Conservation (phyloP, 2,888 invertebrate genomes). For the Nymphalis urticae region DNA sequence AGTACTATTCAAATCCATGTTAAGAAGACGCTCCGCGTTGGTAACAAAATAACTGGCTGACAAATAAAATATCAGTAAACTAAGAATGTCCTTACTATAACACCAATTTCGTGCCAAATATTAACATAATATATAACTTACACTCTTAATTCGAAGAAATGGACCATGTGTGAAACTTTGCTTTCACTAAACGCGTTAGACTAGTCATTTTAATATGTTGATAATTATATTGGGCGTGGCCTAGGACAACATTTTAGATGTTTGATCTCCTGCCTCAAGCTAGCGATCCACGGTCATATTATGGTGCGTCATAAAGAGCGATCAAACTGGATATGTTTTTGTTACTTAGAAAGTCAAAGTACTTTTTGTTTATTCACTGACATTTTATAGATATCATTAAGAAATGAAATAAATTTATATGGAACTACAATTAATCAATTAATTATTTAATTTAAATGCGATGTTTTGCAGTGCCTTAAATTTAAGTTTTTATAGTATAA, state of each 20-base stretch:
- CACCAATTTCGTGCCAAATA: conserved; percentile 47
- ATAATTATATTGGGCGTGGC: conserved; percentile 49
- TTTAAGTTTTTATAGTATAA: no score
- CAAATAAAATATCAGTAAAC: no score
- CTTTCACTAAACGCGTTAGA: conserved; percentile 72
- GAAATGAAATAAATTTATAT: neutral
- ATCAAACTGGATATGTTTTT: conserved; percentile 20
- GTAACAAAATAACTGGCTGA: no score
- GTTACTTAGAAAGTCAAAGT: conserved; percentile 25
- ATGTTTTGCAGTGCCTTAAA: no score
- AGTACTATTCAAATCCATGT: no score
- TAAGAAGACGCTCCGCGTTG: no score
- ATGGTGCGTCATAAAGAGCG: conserved; percentile 14
- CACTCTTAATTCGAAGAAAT: conserved; percentile 43
- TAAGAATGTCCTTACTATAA: no score
- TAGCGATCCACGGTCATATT: conserved; percentile 12
- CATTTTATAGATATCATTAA: neutral
- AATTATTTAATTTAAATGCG: no score
- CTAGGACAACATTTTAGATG: conserved; percentile 45
- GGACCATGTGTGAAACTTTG: conserved; percentile 63
- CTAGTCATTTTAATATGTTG: conserved; percentile 63
- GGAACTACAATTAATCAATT: no score
- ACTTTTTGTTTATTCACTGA: neutral
- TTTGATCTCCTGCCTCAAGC: conserved; percentile 28
- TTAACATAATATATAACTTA: no score